Evolutionary conservation across 1,140 invertebrate genomes (phyloP).

Genomic region (Rhopalosiphum padi): DNA sequence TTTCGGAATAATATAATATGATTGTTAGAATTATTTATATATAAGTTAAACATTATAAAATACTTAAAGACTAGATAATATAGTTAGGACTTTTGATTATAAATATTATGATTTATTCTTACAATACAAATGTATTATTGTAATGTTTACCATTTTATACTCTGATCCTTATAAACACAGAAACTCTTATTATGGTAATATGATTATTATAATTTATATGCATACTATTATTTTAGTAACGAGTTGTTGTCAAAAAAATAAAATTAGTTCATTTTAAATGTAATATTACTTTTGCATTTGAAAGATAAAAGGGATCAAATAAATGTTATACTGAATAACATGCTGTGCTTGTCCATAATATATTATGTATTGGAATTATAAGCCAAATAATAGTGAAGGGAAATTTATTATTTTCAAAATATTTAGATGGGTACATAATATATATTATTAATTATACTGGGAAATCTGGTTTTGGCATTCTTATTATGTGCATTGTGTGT

Average conservation of each 20-base stretch:
- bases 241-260: not conserved
- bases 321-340: not conserved
- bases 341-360: not conserved
- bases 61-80: not conserved
- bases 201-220: not conserved
- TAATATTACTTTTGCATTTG: not conserved
- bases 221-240: not conserved
- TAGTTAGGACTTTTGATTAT: not conserved
- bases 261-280: not conserved
- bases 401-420: constrained; percentile 4
- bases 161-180: not conserved
- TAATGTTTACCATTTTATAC: not conserved
- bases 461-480: not conserved
- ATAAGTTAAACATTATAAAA: not conserved
- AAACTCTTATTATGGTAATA: too few species aligned
- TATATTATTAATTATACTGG: not conserved
- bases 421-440: not conserved
- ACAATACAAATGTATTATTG: not conserved
- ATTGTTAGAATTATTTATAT: not conserved
- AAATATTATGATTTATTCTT: not conserved
- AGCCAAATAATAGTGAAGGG: not conserved
- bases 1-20: not conserved
- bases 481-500: not conserved
- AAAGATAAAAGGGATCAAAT: not conserved
- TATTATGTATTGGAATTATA: not conserved